Base-by-base conservation (phyloP, 2,888 invertebrate species). In the Sarcophaga subvicina region DNA sequence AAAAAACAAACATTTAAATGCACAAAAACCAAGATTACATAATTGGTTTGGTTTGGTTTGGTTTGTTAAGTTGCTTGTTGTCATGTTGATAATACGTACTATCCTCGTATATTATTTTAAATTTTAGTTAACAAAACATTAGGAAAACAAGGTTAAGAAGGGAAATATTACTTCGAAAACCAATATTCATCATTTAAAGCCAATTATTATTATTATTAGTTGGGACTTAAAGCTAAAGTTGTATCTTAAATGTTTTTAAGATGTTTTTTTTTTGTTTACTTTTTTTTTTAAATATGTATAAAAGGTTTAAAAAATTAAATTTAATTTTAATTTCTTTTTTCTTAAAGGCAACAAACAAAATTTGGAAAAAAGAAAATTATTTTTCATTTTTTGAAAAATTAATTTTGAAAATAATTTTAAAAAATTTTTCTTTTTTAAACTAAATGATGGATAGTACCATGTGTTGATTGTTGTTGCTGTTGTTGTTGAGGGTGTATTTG, bases 361-460 rank as follows among this genome's bases (percentile, higher is more conserved):
- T 8, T 49, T 49, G 20, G 20, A 3, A 22, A 10, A 69, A 22
- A 49, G 22, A 25, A 14, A 45, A 49, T 49, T 49, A 3, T 2
- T 54, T 37, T 37, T 54, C 54, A 3, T 37, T 37, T 37, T 37
- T 37, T 17, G 14, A 2, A 54, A 54, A 54, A 37, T 37, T 8
- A 45, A 37, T 20, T 54, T 63, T 25, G 60, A 37, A 20, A 62
- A 6, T 10, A 60, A 20, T n/a, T 79, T 6, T 25, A 2, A 70
- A 72, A 47, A 49, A 49, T 3, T 14, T 14, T 47, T 72, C 3
- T n/a, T 6, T 8, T 85, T 88, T 86, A 88, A 83, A 85, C 80
- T 67, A 86, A 88, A 86, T 88, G 83, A 77, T 87, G 87, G 80
- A 80, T 80, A 84, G 80, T 84, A 67, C 80, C 83, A 83, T 80